Evolutionary conservation across 2,888 invertebrate species (phyloP).

Genomic region (Sphaeridia pumilis): DNA sequence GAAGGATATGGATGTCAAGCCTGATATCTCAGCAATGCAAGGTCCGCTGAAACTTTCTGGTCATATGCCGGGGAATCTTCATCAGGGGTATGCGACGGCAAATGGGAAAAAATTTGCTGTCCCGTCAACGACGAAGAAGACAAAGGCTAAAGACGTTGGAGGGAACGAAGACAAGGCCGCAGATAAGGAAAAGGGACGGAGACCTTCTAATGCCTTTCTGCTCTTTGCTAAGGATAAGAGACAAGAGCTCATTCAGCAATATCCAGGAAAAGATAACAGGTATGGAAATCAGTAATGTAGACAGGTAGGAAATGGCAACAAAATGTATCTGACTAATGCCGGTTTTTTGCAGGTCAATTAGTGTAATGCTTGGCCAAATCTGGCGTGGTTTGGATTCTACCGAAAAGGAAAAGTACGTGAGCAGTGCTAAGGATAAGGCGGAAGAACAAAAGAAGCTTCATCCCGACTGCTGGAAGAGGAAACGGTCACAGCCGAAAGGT

Average conservation of each 20-base stretch:
- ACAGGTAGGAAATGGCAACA: too few relatives aligned
- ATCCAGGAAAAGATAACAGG: conserved; percentile 46
- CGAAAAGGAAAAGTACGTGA: conserved; percentile 40
- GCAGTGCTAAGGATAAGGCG: conserved; percentile 41
- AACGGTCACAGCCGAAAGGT: conserved; percentile 39
- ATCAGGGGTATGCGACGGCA: conserved; percentile 5
- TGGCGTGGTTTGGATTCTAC: conserved; percentile 42
- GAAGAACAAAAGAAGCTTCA: conserved; percentile 43
- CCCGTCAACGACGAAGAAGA: conserved; percentile 4
- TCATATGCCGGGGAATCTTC: neutral
- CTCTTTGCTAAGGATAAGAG: conserved; percentile 44
- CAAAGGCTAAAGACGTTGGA: conserved; percentile 4
- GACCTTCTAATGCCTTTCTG: conserved; percentile 47
- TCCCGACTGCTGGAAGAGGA: conserved; percentile 47
- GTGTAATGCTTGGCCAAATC: conserved; percentile 43
- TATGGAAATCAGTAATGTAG: conserved; percentile 26
- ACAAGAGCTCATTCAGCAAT: conserved; percentile 42
- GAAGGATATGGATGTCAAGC: neutral
- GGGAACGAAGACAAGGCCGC: neutral
- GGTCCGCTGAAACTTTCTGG: neutral
- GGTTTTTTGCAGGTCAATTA: conserved; percentile 41
- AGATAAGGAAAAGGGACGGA: conserved; percentile 28
- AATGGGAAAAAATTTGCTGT: conserved; percentile 22
- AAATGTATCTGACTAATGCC: too few relatives aligned
- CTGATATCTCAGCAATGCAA: neutral